Evolutionary conservation across 1,140 invertebrate genomes (phyloP), one percentile per base, ranked within the genome.

Genomic region (Tenebrio molitor): DNA sequence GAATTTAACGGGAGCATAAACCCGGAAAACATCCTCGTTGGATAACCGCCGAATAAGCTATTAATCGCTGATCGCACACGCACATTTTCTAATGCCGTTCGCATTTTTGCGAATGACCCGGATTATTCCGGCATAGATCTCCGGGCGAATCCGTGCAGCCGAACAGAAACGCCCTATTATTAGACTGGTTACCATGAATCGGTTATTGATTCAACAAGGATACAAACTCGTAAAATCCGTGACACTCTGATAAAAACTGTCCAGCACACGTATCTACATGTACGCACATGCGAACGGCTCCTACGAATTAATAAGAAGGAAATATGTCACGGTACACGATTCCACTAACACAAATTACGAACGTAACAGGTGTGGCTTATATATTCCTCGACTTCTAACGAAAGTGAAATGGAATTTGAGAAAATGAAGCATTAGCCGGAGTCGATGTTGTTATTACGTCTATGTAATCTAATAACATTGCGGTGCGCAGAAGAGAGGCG

Each of bases 361-460:
- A 23, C 19, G 19, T 17, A 42, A 34, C 62, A 65, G 62, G 34
- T 65, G 62, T 64, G 29, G 62, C 19, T 17, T 39, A n/a, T 58
- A 58, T 50, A 50, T 50, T 50, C 44, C 19, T 25, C n/a, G n/a
- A 15, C 50, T 58, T 58, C 21, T n/a, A 29, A 58, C 50, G 62
- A 65, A 65, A 65, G 62, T 42, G 62, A 65, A 65, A 65, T 65
- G 62, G 39, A 65, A 65, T 65, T 65, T 65, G 39, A 65, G 62
- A 65, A 65, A 65, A 65, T 25, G 62, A 65, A 65, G 33, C 62
- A 65, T 65, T 65, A 41, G n/a, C 41, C 41, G 8, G 50, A 58
- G 21, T 58, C 50, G 50, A 58, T 58, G 50, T 58, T 58, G 29
- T 58, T 58, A 58, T 58, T 58, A 58, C 50, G 50, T 58, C 46